A percentile compares a stretch with the other conserved stretches of the same genome.
phyloP scores from a whole-genome alignment of 2,888 invertebrate genomes.

The Nemapogon koenigi region DNA sequence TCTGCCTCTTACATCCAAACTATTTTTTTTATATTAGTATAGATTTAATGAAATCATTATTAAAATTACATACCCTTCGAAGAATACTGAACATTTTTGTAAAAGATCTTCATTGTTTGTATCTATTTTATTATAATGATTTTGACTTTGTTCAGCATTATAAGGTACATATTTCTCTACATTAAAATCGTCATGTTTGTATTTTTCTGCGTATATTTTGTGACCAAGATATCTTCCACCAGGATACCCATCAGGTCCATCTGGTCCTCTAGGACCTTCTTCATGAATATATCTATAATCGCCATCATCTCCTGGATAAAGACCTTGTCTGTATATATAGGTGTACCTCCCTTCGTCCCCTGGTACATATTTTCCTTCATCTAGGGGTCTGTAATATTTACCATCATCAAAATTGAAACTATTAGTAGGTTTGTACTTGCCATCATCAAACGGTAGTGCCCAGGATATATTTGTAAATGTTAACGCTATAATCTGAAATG shows the following conservation, averaged over 20 bases:
- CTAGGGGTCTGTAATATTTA: slow-evolving; percentile 41
- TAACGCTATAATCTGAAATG: background rate
- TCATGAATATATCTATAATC: slow-evolving; percentile 56
- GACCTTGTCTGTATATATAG: slow-evolving; percentile 40
- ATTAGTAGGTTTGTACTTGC: slow-evolving; percentile 38
- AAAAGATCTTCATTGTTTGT: no score
- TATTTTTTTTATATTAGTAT: no score
- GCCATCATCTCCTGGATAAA: slow-evolving; percentile 46
- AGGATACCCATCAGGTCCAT: slow-evolving; percentile 14
- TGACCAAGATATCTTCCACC: slow-evolving; percentile 14
- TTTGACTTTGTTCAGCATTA: slow-evolving; percentile 7
- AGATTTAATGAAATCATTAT: no score
- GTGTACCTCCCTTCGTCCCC: slow-evolving; percentile 60
- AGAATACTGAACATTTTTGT: no score
- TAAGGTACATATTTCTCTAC: slow-evolving; percentile 5
- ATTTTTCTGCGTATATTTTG: slow-evolving; percentile 6
- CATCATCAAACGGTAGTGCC: slow-evolving; percentile 28
- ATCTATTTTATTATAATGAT: background rate
- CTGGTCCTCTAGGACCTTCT: slow-evolving; percentile 32
- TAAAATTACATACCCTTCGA: no score
- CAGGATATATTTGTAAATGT: background rate
- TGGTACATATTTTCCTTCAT: slow-evolving; percentile 60
- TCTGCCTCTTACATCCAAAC: no score
- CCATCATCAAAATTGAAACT: slow-evolving; percentile 37
- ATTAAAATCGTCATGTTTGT: slow-evolving; percentile 1